Conservation (phyloP, 2,797 vertebrate genomes). For the Amblyopsis hoosieri region DNA sequence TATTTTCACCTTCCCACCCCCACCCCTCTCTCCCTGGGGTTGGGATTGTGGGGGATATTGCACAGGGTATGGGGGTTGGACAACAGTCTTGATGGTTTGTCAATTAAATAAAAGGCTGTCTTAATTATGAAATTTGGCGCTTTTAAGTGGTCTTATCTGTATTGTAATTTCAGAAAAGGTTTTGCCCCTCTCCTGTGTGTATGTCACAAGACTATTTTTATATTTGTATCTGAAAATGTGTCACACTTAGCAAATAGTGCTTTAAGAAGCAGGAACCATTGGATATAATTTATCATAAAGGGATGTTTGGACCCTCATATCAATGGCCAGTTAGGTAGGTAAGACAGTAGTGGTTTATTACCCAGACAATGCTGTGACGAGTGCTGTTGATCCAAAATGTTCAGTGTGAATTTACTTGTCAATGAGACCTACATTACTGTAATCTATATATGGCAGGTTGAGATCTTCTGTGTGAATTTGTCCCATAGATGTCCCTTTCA, state of each 20-base stretch:
- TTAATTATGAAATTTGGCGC: constrained; percentile 43
- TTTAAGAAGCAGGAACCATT: constrained; percentile 6
- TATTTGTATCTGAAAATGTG: constrained; percentile 29
- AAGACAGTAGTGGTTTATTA: not conserved
- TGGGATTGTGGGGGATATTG: constrained; percentile 77
- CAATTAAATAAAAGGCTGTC: constrained; percentile 52
- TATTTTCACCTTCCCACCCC: constrained; percentile 70
- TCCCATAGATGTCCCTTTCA: too few relatives aligned
- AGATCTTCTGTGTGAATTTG: too few relatives aligned
- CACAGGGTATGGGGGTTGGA: constrained; percentile 69
- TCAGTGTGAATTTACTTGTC: too few relatives aligned
- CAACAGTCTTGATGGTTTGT: constrained; percentile 61
- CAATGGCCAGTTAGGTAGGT: not conserved
- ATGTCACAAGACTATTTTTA: constrained; percentile 20
- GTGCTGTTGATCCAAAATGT: too few relatives aligned
- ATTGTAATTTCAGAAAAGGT: constrained; percentile 33
- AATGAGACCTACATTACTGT: too few relatives aligned
- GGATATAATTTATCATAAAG: not conserved
- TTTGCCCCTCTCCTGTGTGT: constrained; percentile 23
- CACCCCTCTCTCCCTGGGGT: constrained; percentile 48
- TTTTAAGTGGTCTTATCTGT: constrained; percentile 3
- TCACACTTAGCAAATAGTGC: constrained; percentile 6
- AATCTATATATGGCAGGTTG: too few relatives aligned
- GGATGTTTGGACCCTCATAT: too few relatives aligned
- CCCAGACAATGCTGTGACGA: not conserved